Base-by-base conservation (phyloP, 2,888 invertebrate species). In the Clunio marinus region DNA sequence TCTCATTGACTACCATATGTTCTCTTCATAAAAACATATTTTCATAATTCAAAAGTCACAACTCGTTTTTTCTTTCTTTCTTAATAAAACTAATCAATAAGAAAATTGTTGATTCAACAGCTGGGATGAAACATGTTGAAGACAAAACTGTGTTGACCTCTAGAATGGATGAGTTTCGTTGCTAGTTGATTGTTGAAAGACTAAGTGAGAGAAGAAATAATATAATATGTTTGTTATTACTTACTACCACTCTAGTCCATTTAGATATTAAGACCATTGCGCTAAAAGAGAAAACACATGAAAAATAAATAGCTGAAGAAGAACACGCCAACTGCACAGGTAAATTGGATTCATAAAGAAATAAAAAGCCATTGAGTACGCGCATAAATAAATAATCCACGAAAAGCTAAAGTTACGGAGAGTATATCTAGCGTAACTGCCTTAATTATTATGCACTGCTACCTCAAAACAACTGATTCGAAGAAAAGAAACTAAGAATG, bases 311-410 rank as follows among this genome's bases (percentile, higher is more conserved):
- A 41, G 41, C 41, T 15, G 41, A 41, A 41, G n/a, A 15, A 10
- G 4, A n/a, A n/a, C n/a, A n/a, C n/a, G 59, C 32, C 59, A 63
- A 63, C 46, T 63, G 63, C 63, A 63, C 63, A 63, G 45, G 63
- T 63, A 63, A 63, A 63, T 63, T 46, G 46, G 8, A 20, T n/a
- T 3, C 41, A 13, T 8, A 41, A 41, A 32, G 32, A 15, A 17
- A 51, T 45, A 63, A 15, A 63, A 25, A 63, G 25, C 63, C 63
- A 63, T 27, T 63, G 63, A 63, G 37, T 63, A 25, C 63, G 63
- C 63, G 17, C 63, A 63, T 63, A 63, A 46, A 28, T 59, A 28
- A 59, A 22, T 10, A 51, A 51, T 51, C 20, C 7, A 17, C n/a
- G 32, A 32, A 41, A 41, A 10, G n/a, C n/a, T 41, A 10, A n/a